Base-by-base conservation (phyloP, 2,113 vertebrate genomes). In the Ceuthmochares aereus region DNA sequence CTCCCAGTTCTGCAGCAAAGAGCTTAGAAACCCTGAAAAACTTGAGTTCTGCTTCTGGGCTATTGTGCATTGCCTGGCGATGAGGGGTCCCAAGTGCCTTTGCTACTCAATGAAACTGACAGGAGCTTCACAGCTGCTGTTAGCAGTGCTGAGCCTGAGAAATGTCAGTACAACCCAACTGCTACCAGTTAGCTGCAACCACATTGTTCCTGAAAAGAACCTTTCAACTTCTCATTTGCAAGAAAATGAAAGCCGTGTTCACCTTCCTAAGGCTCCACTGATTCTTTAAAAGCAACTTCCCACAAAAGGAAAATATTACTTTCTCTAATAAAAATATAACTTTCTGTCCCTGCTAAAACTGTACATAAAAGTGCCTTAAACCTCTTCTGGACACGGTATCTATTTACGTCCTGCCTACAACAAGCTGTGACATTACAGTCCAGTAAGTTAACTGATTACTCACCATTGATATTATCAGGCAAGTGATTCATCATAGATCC, bases 401-500 rank as follows among this genome's bases (percentile, higher is more conserved):
- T 72, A 32, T 54, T 92, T 23, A 68, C 45, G 56, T 56, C 62
- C 29, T 66, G 43, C 20, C 45, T 76, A 34, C 52, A 43, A 67
- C 43, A 81, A 79, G 43, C 8, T 78, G 22, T 32, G 25, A 49
- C 26, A 85, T 23, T 36, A 22, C 68, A 63, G 10, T 43, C 32
- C 51, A 59, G 27, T 68, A 95, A 52, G 54, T 69, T 85, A 76
- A 74, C 16, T 47, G 30, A 74, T 27, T 52, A 97, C 99, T 97
- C 96, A 99, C 99, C 99, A 21, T 99, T 96, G 84, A 99, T 99
- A 94, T 99, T 40, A 56, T 92, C 42, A 18, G 99, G 97, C 80
- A 99, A 98, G 43, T 98, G 55, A 32, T 93, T 98, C 99, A 99
- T 99, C 99, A 99, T 99, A 47, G 99, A 99, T n/a, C 99, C 99